Evolutionary conservation across 2,888 invertebrate genomes (phyloP).

Genomic region (Leptarthrus brevirostris): DNA sequence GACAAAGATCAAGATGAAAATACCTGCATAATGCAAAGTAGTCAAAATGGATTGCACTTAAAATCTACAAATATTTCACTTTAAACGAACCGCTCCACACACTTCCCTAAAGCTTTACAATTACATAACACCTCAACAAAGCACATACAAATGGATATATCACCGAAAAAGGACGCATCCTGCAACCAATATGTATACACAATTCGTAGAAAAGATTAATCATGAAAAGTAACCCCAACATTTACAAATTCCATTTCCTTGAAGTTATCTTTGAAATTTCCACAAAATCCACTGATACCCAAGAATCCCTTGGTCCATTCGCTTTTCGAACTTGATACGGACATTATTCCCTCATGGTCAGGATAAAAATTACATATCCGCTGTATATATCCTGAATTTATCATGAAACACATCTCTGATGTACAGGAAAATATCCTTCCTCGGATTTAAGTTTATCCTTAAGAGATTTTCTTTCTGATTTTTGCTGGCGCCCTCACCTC

Average conservation of each 20-base stretch:
- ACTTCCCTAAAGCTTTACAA: no score
- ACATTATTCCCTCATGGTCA: conserved; percentile 46
- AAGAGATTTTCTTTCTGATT: conserved; percentile 39
- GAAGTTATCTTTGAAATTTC: conserved; percentile 36
- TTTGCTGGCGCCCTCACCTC: not conserved
- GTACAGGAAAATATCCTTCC: conserved; percentile 40
- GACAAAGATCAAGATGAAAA: no score
- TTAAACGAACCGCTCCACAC: no score
- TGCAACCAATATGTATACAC: no score
- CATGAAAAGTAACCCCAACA: not conserved
- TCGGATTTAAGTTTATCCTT: conserved; percentile 46
- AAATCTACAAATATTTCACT: no score
- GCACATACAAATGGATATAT: no score
- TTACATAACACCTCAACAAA: no score
- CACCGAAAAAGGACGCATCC: no score
- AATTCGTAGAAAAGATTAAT: not conserved
- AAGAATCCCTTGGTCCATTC: not conserved
- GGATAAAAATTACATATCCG: conserved; percentile 52
- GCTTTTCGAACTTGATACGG: conserved; percentile 25
- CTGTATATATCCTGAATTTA: conserved; percentile 49
- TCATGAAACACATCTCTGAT: conserved; percentile 44
- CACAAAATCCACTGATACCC: conserved; percentile 41
- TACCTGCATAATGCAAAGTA: no score
- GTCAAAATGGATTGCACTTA: no score
- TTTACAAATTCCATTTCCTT: conserved; percentile 44